A percentile compares a stretch with the other conserved stretches of the same genome.
phyloP scores from a whole-genome alignment of 2,888 invertebrate species.

The Cremastinae sp. region DNA sequence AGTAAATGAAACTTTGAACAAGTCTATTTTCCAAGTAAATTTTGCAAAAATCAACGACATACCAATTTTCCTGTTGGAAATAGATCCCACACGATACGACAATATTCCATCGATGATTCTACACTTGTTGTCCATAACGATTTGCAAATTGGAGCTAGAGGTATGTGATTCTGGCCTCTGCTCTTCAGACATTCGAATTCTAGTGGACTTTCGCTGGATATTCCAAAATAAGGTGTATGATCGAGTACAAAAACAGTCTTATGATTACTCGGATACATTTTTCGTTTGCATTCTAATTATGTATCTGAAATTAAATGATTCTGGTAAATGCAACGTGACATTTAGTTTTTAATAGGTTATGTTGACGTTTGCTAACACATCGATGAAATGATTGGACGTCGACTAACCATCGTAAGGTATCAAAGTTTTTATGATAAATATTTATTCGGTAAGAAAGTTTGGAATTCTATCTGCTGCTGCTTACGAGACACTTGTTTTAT shows the following conservation, averaged over 20 bases:
- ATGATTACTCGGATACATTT: conserved; percentile 89
- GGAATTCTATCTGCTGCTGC: too few species aligned
- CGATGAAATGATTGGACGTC: neutral
- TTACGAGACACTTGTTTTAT: too few species aligned
- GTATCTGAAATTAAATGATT: neutral
- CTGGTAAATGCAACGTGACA: too few species aligned
- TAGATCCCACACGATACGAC: conserved; percentile 98
- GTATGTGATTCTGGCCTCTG: conserved; percentile 86
- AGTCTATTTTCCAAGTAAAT: conserved; percentile 26
- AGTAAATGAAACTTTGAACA: conserved; percentile 62
- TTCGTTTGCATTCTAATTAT: conserved; percentile 59
- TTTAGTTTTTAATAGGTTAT: conserved; percentile 39
- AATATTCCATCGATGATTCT: conserved; percentile 97
- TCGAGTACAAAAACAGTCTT: conserved; percentile 98
- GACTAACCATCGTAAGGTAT: too few species aligned
- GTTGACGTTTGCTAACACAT: conserved; percentile 30
- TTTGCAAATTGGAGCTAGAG: conserved; percentile 92
- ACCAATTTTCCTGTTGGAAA: conserved; percentile 95
- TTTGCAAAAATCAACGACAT: conserved; percentile 67
- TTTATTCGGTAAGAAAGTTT: too few species aligned
- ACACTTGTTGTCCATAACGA: conserved; percentile 98
- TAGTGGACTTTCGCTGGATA: conserved; percentile 90
- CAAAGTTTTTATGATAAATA: too few species aligned
- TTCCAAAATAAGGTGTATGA: conserved; percentile 94
- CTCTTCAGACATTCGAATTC: conserved; percentile 87